These are phyloP conservation scores for Magallana angulata DNA, from an alignment of 1,140 invertebrate species.

Conservation along the genomic window DNA sequence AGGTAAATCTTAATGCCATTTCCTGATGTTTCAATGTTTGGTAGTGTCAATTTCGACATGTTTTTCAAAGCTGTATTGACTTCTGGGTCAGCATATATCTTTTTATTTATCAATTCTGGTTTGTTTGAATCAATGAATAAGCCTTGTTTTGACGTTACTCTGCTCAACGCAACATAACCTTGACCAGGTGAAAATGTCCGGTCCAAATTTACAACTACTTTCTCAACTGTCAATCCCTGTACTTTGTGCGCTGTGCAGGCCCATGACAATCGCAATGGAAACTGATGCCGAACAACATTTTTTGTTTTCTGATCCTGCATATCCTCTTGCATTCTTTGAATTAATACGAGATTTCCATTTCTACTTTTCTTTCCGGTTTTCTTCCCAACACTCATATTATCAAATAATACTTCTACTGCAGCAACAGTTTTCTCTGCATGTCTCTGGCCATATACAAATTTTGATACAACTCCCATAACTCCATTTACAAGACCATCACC, in stretches of 20 bases:
- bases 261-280: too few relatives aligned
- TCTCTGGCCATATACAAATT: background rate
- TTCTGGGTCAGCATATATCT: background rate
- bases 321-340: background rate
- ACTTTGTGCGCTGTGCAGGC: slow-evolving; percentile 48
- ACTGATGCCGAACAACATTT: slow-evolving; percentile 31
- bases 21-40: background rate
- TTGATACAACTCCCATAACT: too few relatives aligned
- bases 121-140: slow-evolving; percentile 13
- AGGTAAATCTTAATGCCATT: background rate
- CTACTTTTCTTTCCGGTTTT: background rate
- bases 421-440: background rate
- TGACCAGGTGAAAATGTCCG: slow-evolving; percentile 29
- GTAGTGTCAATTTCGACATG: background rate
- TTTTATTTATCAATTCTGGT: background rate
- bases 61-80: background rate
- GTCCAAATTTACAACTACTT: slow-evolving; percentile 27
- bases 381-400: slow-evolving; percentile 32
- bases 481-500: too few relatives aligned
- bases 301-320: background rate
- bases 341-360: background rate
- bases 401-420: slow-evolving; percentile 44
- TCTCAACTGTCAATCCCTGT: slow-evolving; percentile 38
- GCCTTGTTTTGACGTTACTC: slow-evolving; percentile 43
- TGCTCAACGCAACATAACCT: slow-evolving; percentile 3